phyloP scores from a whole-genome alignment of 2,797 vertebrate species.

The Lates japonicus region DNA sequence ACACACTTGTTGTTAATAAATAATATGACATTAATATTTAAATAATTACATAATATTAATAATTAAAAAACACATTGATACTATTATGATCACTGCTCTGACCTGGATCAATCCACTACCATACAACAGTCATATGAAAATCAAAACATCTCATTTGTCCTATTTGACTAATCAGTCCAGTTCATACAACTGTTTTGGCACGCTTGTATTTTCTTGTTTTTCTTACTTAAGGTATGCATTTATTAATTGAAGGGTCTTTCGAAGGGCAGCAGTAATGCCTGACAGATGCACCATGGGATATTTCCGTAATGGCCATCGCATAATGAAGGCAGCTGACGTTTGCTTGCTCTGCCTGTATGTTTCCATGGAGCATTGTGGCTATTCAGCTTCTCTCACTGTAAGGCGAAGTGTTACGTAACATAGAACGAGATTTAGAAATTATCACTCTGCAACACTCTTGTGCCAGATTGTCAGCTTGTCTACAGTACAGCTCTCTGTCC shows the following conservation, averaged over 20 bases:
- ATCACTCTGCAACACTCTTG: slow-evolving; percentile 48
- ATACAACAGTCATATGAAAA: background rate
- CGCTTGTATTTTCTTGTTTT: background rate
- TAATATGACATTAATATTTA: no score
- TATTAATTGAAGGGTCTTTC: background rate
- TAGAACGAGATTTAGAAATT: slow-evolving; percentile 53
- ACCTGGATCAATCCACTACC: background rate
- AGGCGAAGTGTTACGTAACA: slow-evolving; percentile 49
- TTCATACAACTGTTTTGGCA: background rate
- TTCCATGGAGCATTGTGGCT: slow-evolving; percentile 41
- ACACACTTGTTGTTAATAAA: background rate
- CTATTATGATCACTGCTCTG: background rate
- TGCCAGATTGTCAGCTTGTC: slow-evolving; percentile 48
- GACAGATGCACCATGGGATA: slow-evolving; percentile 50
- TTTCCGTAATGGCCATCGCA: slow-evolving; percentile 27
- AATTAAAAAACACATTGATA: background rate
- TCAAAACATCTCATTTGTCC: background rate
- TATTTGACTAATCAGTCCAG: background rate
- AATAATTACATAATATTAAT: no score
- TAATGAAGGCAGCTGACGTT: slow-evolving; percentile 56
- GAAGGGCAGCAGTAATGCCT: slow-evolving; percentile 23
- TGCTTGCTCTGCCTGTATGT: slow-evolving; percentile 40
- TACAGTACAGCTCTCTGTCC: slow-evolving; percentile 33
- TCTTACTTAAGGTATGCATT: background rate
- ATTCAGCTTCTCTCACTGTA: slow-evolving; percentile 43